Base-by-base conservation (phyloP, 2,888 invertebrate genomes). In the Nasonovia ribisnigri region DNA sequence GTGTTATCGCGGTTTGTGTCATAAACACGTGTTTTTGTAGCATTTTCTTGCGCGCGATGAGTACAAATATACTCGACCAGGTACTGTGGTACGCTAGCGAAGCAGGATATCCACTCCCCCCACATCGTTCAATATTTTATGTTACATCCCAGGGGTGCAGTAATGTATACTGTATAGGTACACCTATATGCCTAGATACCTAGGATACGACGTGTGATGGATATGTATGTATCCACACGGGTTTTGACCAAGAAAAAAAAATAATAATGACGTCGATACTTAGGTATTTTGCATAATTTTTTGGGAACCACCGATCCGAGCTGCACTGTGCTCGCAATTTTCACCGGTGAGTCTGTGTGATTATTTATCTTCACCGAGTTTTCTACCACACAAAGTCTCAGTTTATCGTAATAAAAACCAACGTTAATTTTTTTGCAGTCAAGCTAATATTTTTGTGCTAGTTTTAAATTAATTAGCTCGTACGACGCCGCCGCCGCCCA, bases 401-500 rank as follows among this genome's bases (percentile, higher is more conserved):
- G 42, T 42, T 54, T 54, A 54, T 43, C 43, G 88, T 88, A 57
- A 60, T 43, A 89, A 89, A 89, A 60, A 89, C 89, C 29, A 29
- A 20, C 43, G n/a, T 60, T 60, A 89, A 43, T 89, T 77, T 57
- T 88, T 60, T 88, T n/a, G 29, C 43, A 60, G 89, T 89, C 43
- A 3, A 89, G 57, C 60, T 89, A 43, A 89, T 60, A 60, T 60
- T 57, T 60, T 43, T 13, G 57, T 29, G 57, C 89, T 60, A 43
- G 89, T 57, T 89, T 89, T 89, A 60, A 89, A 89, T 60, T 89
- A 89, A 89, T 89, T 89, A 89, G 42, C 89, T 89, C 43, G 57
- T 60, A 89, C 43, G 89, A 43, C 77, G 36, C 24, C 77, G 77
- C 24, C 36, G 36, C 89, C 29, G 60, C 43, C 4, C 84, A 84